Evolutionary conservation across 2,888 invertebrate species (phyloP).

Genomic region (Sylvicola fuscatus): DNA sequence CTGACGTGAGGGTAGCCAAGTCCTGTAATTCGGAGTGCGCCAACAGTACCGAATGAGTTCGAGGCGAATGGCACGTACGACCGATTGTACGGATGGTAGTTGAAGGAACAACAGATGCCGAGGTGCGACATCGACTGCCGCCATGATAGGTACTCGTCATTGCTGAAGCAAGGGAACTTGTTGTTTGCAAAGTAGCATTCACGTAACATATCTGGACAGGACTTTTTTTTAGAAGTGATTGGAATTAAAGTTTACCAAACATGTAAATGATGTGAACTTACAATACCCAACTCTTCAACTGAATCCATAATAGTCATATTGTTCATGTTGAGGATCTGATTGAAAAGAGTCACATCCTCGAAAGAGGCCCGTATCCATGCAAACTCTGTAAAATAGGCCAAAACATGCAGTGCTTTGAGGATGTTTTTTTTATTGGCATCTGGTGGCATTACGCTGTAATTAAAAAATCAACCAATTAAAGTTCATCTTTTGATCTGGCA

Average conservation of each 20-base stretch:
- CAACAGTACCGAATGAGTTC: constrained; percentile 21
- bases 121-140: constrained; percentile 18
- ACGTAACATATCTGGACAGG: too few species aligned
- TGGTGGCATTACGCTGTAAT: background rate
- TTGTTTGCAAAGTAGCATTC: background rate
- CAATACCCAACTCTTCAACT: constrained; percentile 14
- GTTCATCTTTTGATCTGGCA: too few species aligned
- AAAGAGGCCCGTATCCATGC: constrained; percentile 13
- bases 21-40: constrained; percentile 19
- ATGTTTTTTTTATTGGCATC: constrained; percentile 13
- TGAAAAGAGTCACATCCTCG: constrained; percentile 13
- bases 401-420: constrained; percentile 13
- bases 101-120: constrained; percentile 24
- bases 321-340: constrained; percentile 16
- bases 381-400: constrained; percentile 16
- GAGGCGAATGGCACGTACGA: constrained; percentile 20
- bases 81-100: constrained; percentile 20
- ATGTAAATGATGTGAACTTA: too few species aligned
- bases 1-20: constrained; percentile 6
- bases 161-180: constrained; percentile 18
- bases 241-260: too few species aligned
- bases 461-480: too few species aligned
- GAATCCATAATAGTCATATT: constrained; percentile 19
- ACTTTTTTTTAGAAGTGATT: too few species aligned
- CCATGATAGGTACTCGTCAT: constrained; percentile 18